phyloP scores from a whole-genome alignment of 2,113 vertebrate species.

The Leptosomus discolor region DNA sequence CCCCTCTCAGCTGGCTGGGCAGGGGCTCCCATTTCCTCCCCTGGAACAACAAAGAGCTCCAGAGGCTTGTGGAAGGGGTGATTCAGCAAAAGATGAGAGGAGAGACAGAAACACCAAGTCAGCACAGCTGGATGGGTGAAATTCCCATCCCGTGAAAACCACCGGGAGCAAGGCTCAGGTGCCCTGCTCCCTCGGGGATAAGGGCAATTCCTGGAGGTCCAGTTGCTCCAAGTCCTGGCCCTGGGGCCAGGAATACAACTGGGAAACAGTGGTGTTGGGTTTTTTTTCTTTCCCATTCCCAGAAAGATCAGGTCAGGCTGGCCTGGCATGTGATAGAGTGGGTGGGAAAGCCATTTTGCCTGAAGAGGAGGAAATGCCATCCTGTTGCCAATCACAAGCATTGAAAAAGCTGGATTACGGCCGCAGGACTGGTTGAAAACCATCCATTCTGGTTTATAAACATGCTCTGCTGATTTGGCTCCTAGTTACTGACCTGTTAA shows the following conservation, averaged over 20 bases:
- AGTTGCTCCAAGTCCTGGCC: not conserved
- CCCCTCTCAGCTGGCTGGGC: not conserved
- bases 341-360: constrained; percentile 1
- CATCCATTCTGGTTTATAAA: not conserved
- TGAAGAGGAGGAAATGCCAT: constrained; percentile 3
- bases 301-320: not conserved
- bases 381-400: not conserved
- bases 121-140: not conserved
- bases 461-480: not conserved
- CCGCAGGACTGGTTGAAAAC: not conserved
- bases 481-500: not conserved
- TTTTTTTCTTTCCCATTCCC: not conserved
- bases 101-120: not conserved
- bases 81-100: constrained; percentile 14
- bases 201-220: not conserved
- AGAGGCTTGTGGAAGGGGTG: not conserved
- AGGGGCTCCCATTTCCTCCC: not conserved
- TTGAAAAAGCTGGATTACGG: not conserved
- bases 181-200: not conserved
- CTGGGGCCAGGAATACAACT: not conserved
- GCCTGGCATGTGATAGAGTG: not conserved
- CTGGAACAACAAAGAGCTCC: not conserved
- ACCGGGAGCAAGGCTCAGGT: not conserved
- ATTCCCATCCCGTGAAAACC: not conserved
- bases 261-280: not conserved